phyloP scores from a whole-genome alignment of 2,797 vertebrate species.

The Sitta carolinensis region DNA sequence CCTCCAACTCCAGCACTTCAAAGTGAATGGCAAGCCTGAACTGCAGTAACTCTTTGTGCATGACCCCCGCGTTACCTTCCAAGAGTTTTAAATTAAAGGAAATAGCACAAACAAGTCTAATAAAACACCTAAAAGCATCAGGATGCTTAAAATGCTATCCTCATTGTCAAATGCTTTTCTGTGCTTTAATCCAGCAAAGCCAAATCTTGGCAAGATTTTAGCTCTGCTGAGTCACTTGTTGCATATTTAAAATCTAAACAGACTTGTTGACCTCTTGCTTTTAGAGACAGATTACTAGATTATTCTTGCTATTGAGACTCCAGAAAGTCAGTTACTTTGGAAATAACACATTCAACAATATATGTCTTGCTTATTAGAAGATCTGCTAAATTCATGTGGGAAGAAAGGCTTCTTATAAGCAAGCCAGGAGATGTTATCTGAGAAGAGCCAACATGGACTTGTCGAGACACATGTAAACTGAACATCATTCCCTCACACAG shows the following conservation, averaged over 20 bases:
- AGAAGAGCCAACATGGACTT: not conserved
- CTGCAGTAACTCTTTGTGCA: not conserved
- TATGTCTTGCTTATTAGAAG: not conserved
- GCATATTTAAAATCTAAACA: slow-evolving; percentile 23
- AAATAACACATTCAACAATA: not conserved
- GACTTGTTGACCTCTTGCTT: not conserved
- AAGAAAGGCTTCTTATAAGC: not conserved
- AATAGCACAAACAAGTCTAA: not conserved
- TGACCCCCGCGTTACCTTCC: slow-evolving; percentile 1
- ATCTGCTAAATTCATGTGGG: not conserved
- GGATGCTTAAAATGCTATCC: not conserved
- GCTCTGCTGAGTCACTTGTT: slow-evolving; percentile 65
- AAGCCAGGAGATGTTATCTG: not conserved
- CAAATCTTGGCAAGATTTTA: slow-evolving; percentile 28
- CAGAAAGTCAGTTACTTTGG: not conserved
- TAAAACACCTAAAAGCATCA: not conserved
- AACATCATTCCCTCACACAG: not conserved
- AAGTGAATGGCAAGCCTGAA: slow-evolving; percentile 1
- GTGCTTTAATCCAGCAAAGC: not conserved
- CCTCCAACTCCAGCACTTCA: slow-evolving; percentile 28
- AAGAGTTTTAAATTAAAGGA: slow-evolving; percentile 48
- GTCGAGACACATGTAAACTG: not conserved
- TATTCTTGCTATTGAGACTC: not conserved
- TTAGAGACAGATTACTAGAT: not conserved
- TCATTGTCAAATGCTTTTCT: not conserved